A percentile compares a stretch with the other conserved stretches of the same genome.
These are phyloP conservation scores for Branchipolynoe longqiensis DNA, from an alignment of 2,888 invertebrate genomes.

Conservation along the genomic window DNA sequence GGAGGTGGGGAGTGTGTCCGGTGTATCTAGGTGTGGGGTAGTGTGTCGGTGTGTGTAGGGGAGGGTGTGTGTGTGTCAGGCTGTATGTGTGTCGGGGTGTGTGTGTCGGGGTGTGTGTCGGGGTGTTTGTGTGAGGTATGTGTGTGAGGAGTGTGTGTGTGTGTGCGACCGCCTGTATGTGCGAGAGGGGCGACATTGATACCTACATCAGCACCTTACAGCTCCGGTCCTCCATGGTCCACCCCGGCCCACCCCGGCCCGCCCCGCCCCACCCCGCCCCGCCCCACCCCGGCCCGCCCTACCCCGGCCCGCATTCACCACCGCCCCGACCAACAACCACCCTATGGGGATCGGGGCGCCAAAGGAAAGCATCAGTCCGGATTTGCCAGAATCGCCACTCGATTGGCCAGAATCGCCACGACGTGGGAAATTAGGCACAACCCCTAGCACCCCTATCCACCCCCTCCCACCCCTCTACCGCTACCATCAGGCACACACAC, in stretches of 20 bases:
- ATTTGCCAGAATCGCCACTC: conserved; percentile 21
- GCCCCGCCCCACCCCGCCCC: background rate
- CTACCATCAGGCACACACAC: background rate
- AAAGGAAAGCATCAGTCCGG: conserved; percentile 40
- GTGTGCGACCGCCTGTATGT: too few relatives aligned
- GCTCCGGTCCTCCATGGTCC: background rate
- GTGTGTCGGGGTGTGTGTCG: too few relatives aligned
- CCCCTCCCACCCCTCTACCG: background rate
- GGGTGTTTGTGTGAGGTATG: too few relatives aligned
- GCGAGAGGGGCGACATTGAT: conserved; percentile 26
- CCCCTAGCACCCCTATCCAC: background rate
- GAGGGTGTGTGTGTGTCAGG: too few relatives aligned
- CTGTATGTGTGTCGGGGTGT: too few relatives aligned
- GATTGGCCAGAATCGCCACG: background rate
- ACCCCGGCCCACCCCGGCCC: background rate
- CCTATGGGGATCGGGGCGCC: background rate
- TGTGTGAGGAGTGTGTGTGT: too few relatives aligned
- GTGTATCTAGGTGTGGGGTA: too few relatives aligned
- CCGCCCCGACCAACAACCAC: background rate
- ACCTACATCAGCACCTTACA: conserved; percentile 30
- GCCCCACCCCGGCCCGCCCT: background rate
- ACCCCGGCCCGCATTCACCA: background rate
- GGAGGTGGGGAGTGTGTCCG: too few relatives aligned
- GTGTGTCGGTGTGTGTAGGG: too few relatives aligned
- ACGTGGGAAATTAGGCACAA: conserved; percentile 15